Percentiles rank a stretch among this genome's conserved stretches.
Evolutionary conservation across 2,888 invertebrate genomes (phyloP).

Genomic region (Amiota communis): DNA sequence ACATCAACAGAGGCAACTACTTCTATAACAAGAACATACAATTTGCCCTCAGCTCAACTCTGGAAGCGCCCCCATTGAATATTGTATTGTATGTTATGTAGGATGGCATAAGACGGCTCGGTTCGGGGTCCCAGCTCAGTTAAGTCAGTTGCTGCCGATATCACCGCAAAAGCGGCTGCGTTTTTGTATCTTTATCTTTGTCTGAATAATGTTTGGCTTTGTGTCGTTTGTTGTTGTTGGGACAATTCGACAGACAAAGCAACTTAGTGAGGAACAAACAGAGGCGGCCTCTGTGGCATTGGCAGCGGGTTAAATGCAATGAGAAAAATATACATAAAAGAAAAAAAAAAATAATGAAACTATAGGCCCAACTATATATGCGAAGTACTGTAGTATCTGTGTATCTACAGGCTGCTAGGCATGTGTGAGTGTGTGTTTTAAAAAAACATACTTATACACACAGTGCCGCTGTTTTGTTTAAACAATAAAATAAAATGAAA

Average conservation of each 20-base stretch:
- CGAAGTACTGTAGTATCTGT: not conserved
- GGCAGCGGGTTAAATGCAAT: slow-evolving; percentile 14
- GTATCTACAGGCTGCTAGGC: not conserved
- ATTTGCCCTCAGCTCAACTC: not conserved
- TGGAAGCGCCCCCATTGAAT: not conserved
- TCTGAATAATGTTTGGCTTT: slow-evolving; percentile 25
- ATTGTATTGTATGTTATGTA: too few relatives aligned
- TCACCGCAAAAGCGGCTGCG: slow-evolving; percentile 45
- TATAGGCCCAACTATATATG: slow-evolving; percentile 5
- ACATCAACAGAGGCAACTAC: not conserved
- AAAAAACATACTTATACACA: slow-evolving; percentile 55
- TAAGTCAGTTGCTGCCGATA: slow-evolving; percentile 7
- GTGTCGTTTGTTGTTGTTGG: slow-evolving; percentile 4
- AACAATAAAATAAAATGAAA: slow-evolving; percentile 45
- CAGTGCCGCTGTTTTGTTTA: slow-evolving; percentile 64
- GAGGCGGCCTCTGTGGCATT: slow-evolving; percentile 35
- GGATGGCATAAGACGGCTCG: not conserved
- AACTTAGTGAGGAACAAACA: slow-evolving; percentile 27
- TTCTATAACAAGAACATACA: not conserved
- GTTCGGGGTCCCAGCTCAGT: not conserved
- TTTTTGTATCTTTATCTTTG: slow-evolving; percentile 56
- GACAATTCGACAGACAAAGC: slow-evolving; percentile 2
- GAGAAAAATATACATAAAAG: not conserved
- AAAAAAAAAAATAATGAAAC: not conserved
- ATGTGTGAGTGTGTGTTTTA: slow-evolving; percentile 5